Base-by-base conservation (phyloP, 2,113 vertebrate genomes). In the Scomber colias region DNA sequence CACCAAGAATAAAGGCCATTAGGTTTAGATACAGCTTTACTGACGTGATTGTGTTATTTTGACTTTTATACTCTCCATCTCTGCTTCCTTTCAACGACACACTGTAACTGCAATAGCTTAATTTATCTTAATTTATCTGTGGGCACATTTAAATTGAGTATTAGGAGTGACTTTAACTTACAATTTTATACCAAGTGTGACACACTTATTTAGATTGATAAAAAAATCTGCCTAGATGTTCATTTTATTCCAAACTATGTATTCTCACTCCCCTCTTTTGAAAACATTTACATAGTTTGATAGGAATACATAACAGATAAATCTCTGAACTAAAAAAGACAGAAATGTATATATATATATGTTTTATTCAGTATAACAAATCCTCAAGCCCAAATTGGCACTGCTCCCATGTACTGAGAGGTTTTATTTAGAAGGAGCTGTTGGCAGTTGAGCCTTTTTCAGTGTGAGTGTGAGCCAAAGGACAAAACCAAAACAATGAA, bases 361-460 rank as follows among this genome's bases (percentile, higher is more conserved):
- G 7, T 1, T 9, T 40, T 40, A 40, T 40, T 40, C 15, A 40
- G 24, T 68, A 67, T 67, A 64, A 54, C n/a, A 40, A 50, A 67
- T 16, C 16, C 50, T 2, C 6, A 71, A 72, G 46, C 14, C 16
- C 12, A 24, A 2, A 14, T 44, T 59, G 66, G 56, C 71, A 31
- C 5, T 4, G 30, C 2, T 54, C 53, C 45, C 19, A 71, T 31
- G 65, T 55, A 19, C 50, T 48, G 31, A 75, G 61, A 57, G 65
- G 54, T 55, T 86, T 83, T 79, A 66, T 79, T 82, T 72, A 68
- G 55, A 53, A 30, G 19, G 1, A 7, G 21, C 10, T 27, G 19
- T 40, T 15, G 53, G 21, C 3, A 30, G 40, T 24, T 55, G 46
- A 79, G 77, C 40, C 50, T 16, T 69, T 71, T 49, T 17, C 24